Conservation (phyloP, 2,797 vertebrate genomes). For the Cottoperca gobio region DNA sequence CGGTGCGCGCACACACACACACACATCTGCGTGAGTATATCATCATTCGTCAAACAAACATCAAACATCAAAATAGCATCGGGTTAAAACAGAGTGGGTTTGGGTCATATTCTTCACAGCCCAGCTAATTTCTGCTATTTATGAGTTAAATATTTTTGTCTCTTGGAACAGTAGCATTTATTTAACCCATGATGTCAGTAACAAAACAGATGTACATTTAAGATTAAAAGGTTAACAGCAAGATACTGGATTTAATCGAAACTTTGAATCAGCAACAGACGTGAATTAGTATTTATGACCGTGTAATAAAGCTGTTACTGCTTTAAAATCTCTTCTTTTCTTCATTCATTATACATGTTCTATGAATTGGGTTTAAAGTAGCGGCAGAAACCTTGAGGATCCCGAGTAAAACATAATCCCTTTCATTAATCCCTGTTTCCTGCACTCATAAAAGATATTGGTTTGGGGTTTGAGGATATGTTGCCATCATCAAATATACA, state of each 20-base stretch:
- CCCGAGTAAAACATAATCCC: slow-evolving; percentile 29
- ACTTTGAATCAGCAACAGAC: slow-evolving; percentile 19
- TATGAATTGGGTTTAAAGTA: slow-evolving; percentile 27
- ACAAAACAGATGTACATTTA: slow-evolving; percentile 14
- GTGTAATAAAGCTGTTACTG: neutral
- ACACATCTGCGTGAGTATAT: too few relatives aligned
- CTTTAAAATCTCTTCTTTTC: slow-evolving; percentile 29
- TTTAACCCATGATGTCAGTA: neutral
- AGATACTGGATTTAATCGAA: slow-evolving; percentile 16
- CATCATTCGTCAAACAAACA: too few relatives aligned
- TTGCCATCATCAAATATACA: slow-evolving; percentile 50
- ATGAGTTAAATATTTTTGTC: slow-evolving; percentile 16
- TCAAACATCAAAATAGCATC: too few relatives aligned
- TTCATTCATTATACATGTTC: slow-evolving; percentile 18
- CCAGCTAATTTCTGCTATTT: slow-evolving; percentile 6
- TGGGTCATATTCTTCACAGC: neutral
- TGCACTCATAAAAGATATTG: slow-evolving; percentile 30
- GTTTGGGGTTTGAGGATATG: slow-evolving; percentile 40
- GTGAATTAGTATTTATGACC: neutral
- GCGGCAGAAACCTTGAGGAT: slow-evolving; percentile 22
- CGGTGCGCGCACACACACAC: too few relatives aligned
- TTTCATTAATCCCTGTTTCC: slow-evolving; percentile 43
- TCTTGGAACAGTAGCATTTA: slow-evolving; percentile 10
- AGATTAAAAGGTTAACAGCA: slow-evolving; percentile 9
- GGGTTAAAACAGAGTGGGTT: slow-evolving; percentile 10